These are phyloP conservation scores for Eubucco bourcierii DNA, from an alignment of 2,113 vertebrate genomes.

Conservation along the genomic window DNA sequence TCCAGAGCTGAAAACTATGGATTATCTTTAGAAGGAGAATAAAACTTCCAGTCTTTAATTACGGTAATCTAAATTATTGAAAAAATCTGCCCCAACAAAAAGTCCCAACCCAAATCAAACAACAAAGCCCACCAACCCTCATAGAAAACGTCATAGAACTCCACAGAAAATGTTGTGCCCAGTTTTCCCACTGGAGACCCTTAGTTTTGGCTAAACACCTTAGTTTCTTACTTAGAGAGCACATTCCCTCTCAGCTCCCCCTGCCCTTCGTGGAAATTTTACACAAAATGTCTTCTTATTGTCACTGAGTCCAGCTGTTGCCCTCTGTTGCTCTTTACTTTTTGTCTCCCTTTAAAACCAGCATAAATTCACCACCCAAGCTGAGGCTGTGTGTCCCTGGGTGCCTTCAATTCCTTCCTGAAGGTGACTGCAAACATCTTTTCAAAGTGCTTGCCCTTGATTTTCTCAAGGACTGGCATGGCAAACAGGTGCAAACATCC, in stretches of 20 bases:
- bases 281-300: not conserved
- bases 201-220: not conserved
- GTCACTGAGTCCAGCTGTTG: not conserved
- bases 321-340: not conserved
- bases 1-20: not conserved
- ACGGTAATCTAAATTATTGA: not conserved
- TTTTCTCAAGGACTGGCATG: not conserved
- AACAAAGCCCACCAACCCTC: too few species aligned
- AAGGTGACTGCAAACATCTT: not conserved
- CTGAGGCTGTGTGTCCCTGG: rapidly evolving
- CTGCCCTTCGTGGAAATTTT: not conserved
- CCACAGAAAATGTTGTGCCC: not conserved
- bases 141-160: not conserved
- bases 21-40: not conserved
- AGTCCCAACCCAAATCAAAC: too few species aligned
- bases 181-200: not conserved
- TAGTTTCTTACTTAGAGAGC: not conserved
- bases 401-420: not conserved
- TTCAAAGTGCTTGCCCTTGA: not conserved
- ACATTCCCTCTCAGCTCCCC: too few species aligned
- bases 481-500: too few species aligned
- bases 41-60: not conserved
- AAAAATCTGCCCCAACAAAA: not conserved
- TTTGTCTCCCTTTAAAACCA: not conserved
- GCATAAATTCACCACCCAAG: not conserved